These are phyloP conservation scores for Microcebus ravelobensis DNA, from an alignment of 2,113 vertebrate genomes.

Conservation along the genomic window DNA sequence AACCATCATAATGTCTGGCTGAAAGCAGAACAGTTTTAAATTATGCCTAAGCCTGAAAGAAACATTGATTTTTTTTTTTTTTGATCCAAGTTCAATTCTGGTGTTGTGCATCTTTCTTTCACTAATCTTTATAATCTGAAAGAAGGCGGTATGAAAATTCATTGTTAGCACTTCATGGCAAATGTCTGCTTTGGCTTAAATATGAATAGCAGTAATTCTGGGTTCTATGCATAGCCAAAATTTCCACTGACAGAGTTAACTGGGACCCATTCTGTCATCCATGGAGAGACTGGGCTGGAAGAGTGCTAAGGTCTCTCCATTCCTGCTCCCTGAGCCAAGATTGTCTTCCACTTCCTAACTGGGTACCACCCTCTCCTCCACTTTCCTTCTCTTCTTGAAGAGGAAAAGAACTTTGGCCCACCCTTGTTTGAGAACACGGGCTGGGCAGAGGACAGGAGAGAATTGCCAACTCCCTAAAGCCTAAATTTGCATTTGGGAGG, in stretches of 20 bases:
- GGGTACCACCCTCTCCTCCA: not conserved
- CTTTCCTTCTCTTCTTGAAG: not conserved
- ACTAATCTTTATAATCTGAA: not conserved
- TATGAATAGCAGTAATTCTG: not conserved
- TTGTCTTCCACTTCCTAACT: not conserved
- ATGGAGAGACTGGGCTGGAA: not conserved
- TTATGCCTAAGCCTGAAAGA: not conserved
- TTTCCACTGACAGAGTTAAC: not conserved
- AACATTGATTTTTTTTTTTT: not conserved
- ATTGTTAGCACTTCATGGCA: not conserved
- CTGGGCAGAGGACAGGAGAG: not conserved
- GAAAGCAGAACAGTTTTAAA: not conserved
- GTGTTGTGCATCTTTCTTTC: not conserved
- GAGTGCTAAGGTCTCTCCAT: not conserved
- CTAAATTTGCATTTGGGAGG: not conserved
- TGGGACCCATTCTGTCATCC: not conserved
- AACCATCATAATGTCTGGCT: not conserved
- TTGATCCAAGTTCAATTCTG: constrained; percentile 3
- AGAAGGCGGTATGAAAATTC: not conserved
- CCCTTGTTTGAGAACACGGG: not conserved
- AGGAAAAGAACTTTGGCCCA: not conserved
- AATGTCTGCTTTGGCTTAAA: not conserved
- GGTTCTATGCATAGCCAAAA: not conserved
- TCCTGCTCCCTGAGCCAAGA: not conserved
- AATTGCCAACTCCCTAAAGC: not conserved